Evolutionary conservation across 2,888 invertebrate genomes (phyloP).

Genomic region (Drosophila austrosaltans): DNA sequence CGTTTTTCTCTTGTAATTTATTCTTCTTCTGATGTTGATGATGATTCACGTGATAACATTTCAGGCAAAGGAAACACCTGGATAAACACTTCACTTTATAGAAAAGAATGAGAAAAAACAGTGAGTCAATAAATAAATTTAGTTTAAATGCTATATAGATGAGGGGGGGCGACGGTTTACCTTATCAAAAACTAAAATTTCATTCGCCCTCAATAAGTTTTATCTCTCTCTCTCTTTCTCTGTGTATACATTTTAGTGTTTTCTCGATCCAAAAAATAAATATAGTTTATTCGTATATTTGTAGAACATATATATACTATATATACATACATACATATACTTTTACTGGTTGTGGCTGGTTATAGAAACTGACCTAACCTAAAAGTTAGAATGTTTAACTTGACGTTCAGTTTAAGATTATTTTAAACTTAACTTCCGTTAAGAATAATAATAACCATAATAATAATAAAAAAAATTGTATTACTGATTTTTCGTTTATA

Average conservation of each 20-base stretch:
- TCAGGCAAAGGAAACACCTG: conserved; percentile 69
- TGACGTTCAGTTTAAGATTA: not conserved
- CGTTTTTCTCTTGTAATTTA: conserved; percentile 14
- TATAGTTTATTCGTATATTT: too few relatives aligned
- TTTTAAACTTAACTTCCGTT: not conserved
- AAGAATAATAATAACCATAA: not conserved
- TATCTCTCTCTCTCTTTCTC: too few relatives aligned
- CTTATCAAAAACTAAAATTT: too few relatives aligned
- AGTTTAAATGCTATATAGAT: too few relatives aligned
- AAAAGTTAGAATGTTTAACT: conserved; percentile 2
- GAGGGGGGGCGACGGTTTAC: too few relatives aligned
- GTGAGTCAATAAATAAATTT: conserved; percentile 1
- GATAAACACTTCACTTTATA: conserved; percentile 45
- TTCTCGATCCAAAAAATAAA: too few relatives aligned
- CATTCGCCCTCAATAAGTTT: too few relatives aligned
- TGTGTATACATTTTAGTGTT: too few relatives aligned
- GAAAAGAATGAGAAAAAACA: too few relatives aligned
- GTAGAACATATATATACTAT: too few relatives aligned
- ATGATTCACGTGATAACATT: conserved; percentile 63
- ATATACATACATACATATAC: too few relatives aligned
- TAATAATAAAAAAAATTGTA: not conserved
- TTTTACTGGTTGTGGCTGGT: too few relatives aligned
- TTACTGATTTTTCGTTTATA: conserved; percentile 4
- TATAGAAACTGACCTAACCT: conserved; percentile 31
- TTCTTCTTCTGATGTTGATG: conserved; percentile 4